A percentile compares a stretch with the other conserved stretches of the same genome.
Evolutionary conservation across 2,113 vertebrate species (phyloP).

Genomic region (Xerus inauris): DNA sequence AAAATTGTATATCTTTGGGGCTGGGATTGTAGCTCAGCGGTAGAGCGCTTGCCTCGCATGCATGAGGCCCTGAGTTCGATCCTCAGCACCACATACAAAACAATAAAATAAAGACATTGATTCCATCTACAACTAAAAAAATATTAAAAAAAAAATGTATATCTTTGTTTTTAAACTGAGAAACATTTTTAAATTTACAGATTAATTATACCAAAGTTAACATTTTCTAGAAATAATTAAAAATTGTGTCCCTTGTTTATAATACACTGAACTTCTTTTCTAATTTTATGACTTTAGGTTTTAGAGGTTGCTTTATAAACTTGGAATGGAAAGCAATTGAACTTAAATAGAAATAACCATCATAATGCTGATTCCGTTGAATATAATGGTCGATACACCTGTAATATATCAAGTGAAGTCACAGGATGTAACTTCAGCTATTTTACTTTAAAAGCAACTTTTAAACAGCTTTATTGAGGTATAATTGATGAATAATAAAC

Average conservation of each 20-base stretch:
- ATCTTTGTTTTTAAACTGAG: slow-evolving; percentile 1
- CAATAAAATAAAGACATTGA: too few species aligned
- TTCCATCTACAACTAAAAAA: too few species aligned
- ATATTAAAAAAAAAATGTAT: too few species aligned
- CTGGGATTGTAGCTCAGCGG: too few species aligned
- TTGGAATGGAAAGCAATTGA: background rate
- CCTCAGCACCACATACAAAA: too few species aligned
- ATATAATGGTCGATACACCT: background rate
- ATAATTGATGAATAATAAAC: background rate
- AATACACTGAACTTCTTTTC: background rate
- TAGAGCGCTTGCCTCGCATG: too few species aligned
- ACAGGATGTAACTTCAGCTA: background rate
- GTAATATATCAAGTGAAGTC: background rate
- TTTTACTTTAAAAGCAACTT: background rate
- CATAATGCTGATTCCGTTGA: background rate
- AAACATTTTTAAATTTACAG: background rate
- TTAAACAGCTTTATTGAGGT: slow-evolving; percentile 11
- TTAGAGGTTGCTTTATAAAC: background rate
- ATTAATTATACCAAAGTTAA: background rate
- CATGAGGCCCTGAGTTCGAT: too few species aligned
- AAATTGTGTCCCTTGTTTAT: background rate
- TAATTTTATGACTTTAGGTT: background rate
- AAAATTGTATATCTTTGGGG: too few species aligned
- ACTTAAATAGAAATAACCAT: background rate
- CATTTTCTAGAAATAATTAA: background rate